Percentiles rank a stretch among this genome's conserved stretches.
phyloP scores from a whole-genome alignment of 30 jellyfish, hydroid and myxozoan genomes.

The Sanderia malayensis region DNA sequence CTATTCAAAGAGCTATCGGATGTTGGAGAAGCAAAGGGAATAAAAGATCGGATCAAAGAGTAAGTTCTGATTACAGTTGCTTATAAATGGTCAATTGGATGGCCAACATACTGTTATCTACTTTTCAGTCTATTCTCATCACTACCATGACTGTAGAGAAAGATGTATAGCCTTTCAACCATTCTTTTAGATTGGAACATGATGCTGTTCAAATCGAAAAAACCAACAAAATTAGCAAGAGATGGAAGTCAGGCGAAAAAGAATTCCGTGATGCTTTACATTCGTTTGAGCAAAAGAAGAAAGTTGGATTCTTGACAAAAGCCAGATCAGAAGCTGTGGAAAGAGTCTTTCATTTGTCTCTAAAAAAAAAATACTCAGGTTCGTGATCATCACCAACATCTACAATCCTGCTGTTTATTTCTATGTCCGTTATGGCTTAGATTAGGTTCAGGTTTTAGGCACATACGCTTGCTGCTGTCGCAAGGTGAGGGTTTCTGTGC shows the following conservation, averaged over 20 bases:
- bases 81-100: no score
- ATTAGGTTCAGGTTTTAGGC: no score
- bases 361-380: conserved; percentile 32
- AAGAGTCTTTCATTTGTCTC: conserved; percentile 8
- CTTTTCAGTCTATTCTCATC: conserved; percentile 1
- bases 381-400: not conserved
- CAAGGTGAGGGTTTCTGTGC: not conserved
- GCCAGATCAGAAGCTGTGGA: conserved; percentile 26
- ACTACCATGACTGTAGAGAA: no score
- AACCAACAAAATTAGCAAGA: not conserved
- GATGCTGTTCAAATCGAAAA: conserved; percentile 3
- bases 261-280: conserved; percentile 4
- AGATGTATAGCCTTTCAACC: no score
- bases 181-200: conserved; percentile 4
- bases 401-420: not conserved
- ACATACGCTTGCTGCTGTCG: no score
- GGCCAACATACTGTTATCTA: not conserved
- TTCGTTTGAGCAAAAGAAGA: conserved; percentile 4
- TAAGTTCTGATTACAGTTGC: no score
- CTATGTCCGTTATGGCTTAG: not conserved
- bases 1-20: no score
- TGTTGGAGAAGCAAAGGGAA: no score
- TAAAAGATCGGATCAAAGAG: no score
- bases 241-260: conserved; percentile 9
- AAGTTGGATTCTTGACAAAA: conserved; percentile 18